Percentiles rank a stretch among this genome's conserved stretches.
Evolutionary conservation across 2,888 invertebrate genomes (phyloP).

Genomic region (Eristalinus sepulchralis): DNA sequence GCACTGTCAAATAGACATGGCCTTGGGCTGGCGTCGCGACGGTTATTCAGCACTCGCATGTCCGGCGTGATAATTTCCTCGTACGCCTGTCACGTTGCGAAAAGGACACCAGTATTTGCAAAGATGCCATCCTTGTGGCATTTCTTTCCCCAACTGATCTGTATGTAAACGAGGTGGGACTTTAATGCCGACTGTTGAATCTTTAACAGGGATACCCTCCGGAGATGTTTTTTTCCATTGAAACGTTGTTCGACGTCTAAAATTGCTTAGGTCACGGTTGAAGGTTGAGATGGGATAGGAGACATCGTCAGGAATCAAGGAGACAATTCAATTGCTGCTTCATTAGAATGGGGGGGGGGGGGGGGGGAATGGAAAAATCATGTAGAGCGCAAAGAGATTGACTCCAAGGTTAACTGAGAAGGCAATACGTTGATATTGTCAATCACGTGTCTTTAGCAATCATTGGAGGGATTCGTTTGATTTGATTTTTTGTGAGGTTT

Average conservation of each 20-base stretch:
- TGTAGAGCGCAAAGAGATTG: no score
- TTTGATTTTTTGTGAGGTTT: no score
- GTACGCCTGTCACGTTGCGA: not conserved
- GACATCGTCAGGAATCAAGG: no score
- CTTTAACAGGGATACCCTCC: not conserved
- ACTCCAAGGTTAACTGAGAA: no score
- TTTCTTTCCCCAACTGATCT: not conserved
- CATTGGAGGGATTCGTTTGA: no score
- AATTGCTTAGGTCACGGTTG: not conserved
- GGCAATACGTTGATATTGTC: no score
- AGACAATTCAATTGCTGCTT: not conserved
- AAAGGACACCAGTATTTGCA: not conserved
- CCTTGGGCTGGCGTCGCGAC: not conserved
- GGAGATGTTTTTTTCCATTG: not conserved
- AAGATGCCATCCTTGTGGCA: not conserved
- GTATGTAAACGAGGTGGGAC: not conserved
- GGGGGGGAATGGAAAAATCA: no score
- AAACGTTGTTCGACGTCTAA: no score
- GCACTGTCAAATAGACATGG: not conserved
- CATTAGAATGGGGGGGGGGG: no score
- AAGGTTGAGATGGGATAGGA: not conserved
- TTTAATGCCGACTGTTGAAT: not conserved
- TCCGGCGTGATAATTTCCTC: not conserved
- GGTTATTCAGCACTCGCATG: not conserved
- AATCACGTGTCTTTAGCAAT: no score